Evolutionary conservation across 2,888 invertebrate genomes (phyloP), one percentile per base, ranked within the genome.

Genomic region (Trachelus troglodyta): DNA sequence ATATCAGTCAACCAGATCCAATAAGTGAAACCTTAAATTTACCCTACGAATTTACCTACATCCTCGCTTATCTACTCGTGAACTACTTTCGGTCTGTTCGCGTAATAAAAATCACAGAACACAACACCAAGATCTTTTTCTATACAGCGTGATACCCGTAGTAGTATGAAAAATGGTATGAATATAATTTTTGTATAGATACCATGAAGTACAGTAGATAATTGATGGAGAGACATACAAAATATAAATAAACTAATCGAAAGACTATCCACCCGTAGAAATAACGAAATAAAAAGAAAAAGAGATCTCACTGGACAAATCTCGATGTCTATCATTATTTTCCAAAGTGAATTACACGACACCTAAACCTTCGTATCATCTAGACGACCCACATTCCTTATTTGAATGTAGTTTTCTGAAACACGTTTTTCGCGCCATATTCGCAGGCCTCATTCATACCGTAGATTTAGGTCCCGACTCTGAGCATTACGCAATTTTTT

Each of bases 11-110:
- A 81, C 34, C 37, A 80, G 83, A 85, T 89, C 85, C 86, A 87
- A 87, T 88, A 88, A 88, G 84, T 85, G 85, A 89, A 89, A 87
- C 86, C 87, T 86, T 87, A 88, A 89, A 87, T 85, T 87, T 76
- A 83, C 81, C 83, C 73, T 80, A 68, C 75, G 75, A 81, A 82
- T 78, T 82, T 82, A 79, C 74, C 82, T 82, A 79, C 81, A 81
- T 86, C 79, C 78, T 74, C 79, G 77, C 75, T 82, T 82, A 82
- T 82, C 77, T 80, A 76, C 75, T 78, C 73, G 40, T 79, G 80
- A 83, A 85, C 82, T 84, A 83, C 80, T 84, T 85, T 80, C 75
- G 82, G 73, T 56, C 56, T 56, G 56, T 56, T 56, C 23, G 56
- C 56, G 56, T 56, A 56, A 56, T 56, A 56, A 23, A 56, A 56